Evolutionary conservation across 2,888 invertebrate species (phyloP).

Genomic region (Amphipoea oculea): DNA sequence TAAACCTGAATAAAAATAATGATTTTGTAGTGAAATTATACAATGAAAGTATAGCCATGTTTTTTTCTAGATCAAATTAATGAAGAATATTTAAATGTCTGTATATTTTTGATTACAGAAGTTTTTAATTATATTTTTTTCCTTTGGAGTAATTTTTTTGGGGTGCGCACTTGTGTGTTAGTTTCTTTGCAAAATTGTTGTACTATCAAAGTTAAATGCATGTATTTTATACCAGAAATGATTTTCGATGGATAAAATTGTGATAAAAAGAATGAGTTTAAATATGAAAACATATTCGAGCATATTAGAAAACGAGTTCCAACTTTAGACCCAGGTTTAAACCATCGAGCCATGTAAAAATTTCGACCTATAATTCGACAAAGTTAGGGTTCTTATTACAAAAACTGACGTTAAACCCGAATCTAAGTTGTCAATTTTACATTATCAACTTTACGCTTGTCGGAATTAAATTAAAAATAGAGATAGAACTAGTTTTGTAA

Average conservation of each 20-base stretch:
- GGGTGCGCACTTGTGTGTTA: constrained; percentile 44
- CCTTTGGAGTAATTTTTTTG: constrained; percentile 61
- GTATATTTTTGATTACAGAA: constrained; percentile 87
- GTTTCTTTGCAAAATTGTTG: constrained; percentile 1
- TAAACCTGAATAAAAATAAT: constrained; percentile 51
- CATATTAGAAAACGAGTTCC: not conserved
- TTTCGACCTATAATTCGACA: too few species aligned
- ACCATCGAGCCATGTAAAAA: not conserved
- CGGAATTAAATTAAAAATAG: not conserved
- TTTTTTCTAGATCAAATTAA: constrained; percentile 60
- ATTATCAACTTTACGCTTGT: too few species aligned
- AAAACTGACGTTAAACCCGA: too few species aligned
- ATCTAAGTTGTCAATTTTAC: too few species aligned
- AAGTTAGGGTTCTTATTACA: too few species aligned
- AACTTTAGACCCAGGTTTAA: not conserved
- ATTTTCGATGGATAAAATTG: not conserved
- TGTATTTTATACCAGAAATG: not conserved
- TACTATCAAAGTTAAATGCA: not conserved
- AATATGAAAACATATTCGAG: not conserved
- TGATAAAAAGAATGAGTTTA: not conserved
- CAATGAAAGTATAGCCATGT: constrained; percentile 57
- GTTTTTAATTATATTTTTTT: constrained; percentile 68
- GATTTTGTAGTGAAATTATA: constrained; percentile 64
- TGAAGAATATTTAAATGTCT: constrained; percentile 74
- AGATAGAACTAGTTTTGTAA: not conserved